Base-by-base conservation (phyloP, 2,888 invertebrate species). In the Muscina levida region DNA sequence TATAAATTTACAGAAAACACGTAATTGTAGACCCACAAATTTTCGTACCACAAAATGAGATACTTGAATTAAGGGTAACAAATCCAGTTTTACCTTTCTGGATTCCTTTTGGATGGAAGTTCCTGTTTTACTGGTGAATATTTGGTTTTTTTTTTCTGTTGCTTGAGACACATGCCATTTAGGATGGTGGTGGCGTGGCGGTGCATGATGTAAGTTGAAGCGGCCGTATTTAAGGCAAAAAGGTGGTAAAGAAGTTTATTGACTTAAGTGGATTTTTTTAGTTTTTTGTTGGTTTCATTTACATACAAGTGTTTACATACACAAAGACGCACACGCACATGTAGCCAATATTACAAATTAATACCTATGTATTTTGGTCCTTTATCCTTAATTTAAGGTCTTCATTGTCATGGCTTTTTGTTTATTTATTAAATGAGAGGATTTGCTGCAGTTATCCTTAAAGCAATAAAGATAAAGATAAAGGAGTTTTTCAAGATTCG, bases 241-340 rank as follows among this genome's bases (percentile, higher is more conserved):
- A 81, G 77, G 80, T 81, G 80, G 80, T 77, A 77, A 77, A 81
- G 71, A 81, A 81, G 80, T 81, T 81, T 81, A 81, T 81, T 81
- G 80, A 81, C 81, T 81, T 62, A 77, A 81, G 71, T 80, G 74
- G 74, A 77, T 62, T 74, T 31, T 31, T 31, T 31, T 8, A 8
- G 31, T 3, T 8, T 62, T 74, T 31, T 31, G 3, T 31, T 8
- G 31, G 31, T 3, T 8, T 31, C 31, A 31, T 31, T 31, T 31
- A 31, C 31, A 31, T 31, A 31, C 31, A n/a, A n/a, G n/a, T n/a
- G n/a, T n/a, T n/a, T n/a, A n/a, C 10, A 39, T 39, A 8, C 6
- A 39, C 39, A 5, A 39, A 39, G 39, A 39, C 5, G 5, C 39
- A 8, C 6, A 39, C 39, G 5, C 39, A 5, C n/a, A n/a, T n/a